Evolutionary conservation across 2,888 invertebrate species (phyloP), one percentile per base, ranked within the genome.

Genomic region (Itoplectis maculator): DNA sequence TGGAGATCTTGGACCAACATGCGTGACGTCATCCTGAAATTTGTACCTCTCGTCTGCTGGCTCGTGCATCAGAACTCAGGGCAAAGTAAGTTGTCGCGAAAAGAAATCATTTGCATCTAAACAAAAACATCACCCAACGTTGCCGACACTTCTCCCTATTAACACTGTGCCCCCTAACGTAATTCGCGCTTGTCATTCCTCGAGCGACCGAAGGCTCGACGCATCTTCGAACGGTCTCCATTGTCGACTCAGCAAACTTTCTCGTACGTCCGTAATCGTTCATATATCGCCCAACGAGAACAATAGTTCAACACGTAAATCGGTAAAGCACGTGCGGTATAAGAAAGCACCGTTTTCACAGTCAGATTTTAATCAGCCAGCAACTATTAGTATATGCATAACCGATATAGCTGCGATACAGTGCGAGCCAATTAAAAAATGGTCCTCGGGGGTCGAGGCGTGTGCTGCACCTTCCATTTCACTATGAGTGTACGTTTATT

Each of bases 1-100:
- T 90, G 90, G 90, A 90, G 91, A 90, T 87, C 86, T 90, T 87
- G 88, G 87, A 88, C 86, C 87, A 89, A 88, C 88, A 92, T 92
- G 92, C 89, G 89, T 85, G 86, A 86, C 87, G 86, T 88, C 86
- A 82, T 89, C 86, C 86, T 87, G 84, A 90, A 86, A 86, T 86
- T 90, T 83, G 82, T 91, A 79, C 84, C 86, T 47, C 84, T 90
- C 65, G 84, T 90, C 75, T 89, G 86, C 84, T 89, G 86, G 81
- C 85, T 87, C 81, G 73, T 89, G 82, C 88, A 87, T 79, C 83
- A 83, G 65, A 79, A 83, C 69, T 79, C 45, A 18, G 65, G 65
- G 74, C 92, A 92, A 85, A 79, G 92, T 92, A 83, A 89, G 89
- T 86, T 29, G 0, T 35, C 6, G 18, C 61, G 40, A 45, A 65